Evolutionary conservation across 1,140 invertebrate genomes (phyloP).

Genomic region (Piezodorus guildinii): DNA sequence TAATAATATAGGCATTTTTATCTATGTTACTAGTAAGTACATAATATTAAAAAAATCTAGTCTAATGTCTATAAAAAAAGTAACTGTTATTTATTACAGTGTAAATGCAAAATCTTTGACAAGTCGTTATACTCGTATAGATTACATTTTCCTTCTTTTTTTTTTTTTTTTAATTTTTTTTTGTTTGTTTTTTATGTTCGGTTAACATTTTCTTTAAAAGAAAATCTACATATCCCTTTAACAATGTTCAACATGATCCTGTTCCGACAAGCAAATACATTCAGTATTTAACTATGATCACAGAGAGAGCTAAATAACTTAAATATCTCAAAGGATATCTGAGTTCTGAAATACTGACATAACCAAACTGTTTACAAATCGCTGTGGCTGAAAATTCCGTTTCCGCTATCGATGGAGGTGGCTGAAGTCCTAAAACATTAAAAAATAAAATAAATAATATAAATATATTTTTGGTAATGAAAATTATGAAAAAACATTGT

Average conservation of each 20-base stretch:
- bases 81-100: not conserved
- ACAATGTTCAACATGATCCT: not conserved
- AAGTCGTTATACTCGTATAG: too few species aligned
- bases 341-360: too few species aligned
- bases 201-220: too few species aligned
- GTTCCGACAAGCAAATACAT: not conserved
- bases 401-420: not conserved
- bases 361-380: too few species aligned
- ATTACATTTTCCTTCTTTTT: too few species aligned
- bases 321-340: too few species aligned
- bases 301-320: conserved; percentile 2
- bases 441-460: not conserved
- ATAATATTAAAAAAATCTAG: not conserved
- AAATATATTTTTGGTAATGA: not conserved
- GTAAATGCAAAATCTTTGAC: conserved; percentile 1
- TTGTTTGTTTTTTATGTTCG: too few species aligned
- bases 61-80: conserved; percentile 5
- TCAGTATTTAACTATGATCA: not conserved
- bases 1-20: not conserved
- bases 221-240: too few species aligned
- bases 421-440: conserved; percentile 2
- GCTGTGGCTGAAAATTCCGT: not conserved
- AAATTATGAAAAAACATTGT: too few species aligned
- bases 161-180: too few species aligned
- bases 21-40: not conserved